Conservation (phyloP, 1,140 invertebrate genomes). For the Drosophila santomea region DNA sequence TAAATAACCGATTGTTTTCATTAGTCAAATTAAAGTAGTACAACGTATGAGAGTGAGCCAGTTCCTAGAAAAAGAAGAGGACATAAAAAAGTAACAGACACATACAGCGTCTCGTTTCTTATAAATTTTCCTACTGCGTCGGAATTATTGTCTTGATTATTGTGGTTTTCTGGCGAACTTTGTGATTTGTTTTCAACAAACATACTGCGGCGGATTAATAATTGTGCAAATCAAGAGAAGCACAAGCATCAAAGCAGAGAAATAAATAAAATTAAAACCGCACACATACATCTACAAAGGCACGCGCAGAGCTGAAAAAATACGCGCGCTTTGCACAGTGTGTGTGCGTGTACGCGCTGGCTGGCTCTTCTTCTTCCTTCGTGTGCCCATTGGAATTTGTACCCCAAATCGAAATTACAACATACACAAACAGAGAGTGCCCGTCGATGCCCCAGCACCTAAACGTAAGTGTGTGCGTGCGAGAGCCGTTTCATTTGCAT, state of each 20-base stretch:
- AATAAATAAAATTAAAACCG: constrained; percentile 44
- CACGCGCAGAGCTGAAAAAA: constrained; percentile 44
- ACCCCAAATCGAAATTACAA: constrained; percentile 80
- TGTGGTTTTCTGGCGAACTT: constrained; percentile 20
- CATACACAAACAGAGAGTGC: constrained; percentile 70
- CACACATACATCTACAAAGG: constrained; percentile 20
- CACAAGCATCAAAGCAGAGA: constrained; percentile 39
- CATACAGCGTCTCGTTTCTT: constrained; percentile 37
- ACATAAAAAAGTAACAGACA: constrained; percentile 6
- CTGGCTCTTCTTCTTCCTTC: constrained; percentile 60
- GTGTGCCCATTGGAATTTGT: constrained; percentile 81
- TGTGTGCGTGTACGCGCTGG: constrained; percentile 19
- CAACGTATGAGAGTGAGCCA: constrained; percentile 21
- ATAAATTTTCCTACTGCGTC: constrained; percentile 52
- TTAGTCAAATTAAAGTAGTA: constrained; percentile 51
- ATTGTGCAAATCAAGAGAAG: constrained; percentile 23
- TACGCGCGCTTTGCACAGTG: constrained; percentile 63
- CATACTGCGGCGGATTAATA: constrained; percentile 20
- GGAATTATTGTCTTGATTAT: constrained; percentile 29
- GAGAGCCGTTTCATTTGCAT: constrained; percentile 43
- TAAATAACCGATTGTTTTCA: constrained; percentile 52
- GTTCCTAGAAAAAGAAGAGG: constrained; percentile 52
- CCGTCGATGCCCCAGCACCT: constrained; percentile 5
- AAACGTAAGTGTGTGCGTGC: constrained; percentile 19
- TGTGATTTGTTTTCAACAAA: constrained; percentile 27